Base-by-base conservation (phyloP, 2,888 invertebrate genomes). In the Nomada ruficornis region DNA sequence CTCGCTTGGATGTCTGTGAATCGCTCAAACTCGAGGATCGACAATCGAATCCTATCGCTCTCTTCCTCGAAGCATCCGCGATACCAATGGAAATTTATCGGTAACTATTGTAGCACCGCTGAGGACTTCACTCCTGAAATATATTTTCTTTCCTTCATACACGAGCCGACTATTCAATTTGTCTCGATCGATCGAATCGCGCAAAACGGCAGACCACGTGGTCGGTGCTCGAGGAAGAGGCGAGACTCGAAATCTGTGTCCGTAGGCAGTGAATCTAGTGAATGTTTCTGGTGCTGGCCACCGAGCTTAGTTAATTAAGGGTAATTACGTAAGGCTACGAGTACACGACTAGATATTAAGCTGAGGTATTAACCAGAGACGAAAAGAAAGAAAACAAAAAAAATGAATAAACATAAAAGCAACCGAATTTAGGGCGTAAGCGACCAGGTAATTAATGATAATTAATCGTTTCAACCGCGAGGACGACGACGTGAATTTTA, bases 251-350 rank as follows among this genome's bases (percentile, higher is more conserved):
- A 54, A 93, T 93, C 90, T 93, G 93, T 93, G 93, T 93, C 91
- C 91, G 92, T 93, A 93, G 93, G 90, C 91, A 91, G 91, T 93
- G 91, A 83, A 90, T 90, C 90, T 93, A 93, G 90, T 90, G 91
- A 92, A 88, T 91, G 92, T 92, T 90, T 93, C 92, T 93, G 94
- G 93, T 94, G 94, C 93, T 93, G 93, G 93, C 82, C 93, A 93
- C 91, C 93, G 92, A 93, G 90, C 89, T 91, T 92, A 92, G 91
- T 88, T 91, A 85, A 89, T 73, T 90, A 90, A 78, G 90, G 67
- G 83, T 20, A 57, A 89, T 89, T 90, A 91, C 87, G 82, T 86
- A 83, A 87, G 82, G 71, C 80, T 83, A 88, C 82, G 83, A 88
- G 78, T 83, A 81, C 83, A 83, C 75, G 84, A 88, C 57, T 86